These are phyloP conservation scores for Trissolcus basalis DNA, from an alignment of 1,140 invertebrate species.

Conservation along the genomic window DNA sequence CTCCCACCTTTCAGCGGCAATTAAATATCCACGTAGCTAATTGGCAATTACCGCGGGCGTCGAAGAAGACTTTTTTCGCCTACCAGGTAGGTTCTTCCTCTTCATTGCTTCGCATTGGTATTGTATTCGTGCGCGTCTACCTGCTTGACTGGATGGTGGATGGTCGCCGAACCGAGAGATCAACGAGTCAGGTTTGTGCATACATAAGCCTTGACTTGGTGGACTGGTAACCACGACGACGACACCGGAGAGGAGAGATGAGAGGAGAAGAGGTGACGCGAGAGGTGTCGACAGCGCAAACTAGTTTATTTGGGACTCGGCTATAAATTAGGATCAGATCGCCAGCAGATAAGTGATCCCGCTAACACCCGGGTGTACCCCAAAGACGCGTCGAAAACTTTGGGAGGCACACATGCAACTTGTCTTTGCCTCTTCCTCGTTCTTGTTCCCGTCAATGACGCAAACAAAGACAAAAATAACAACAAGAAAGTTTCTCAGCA, in stretches of 20 bases:
- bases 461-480: constrained; percentile 29
- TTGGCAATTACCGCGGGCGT: constrained; percentile 75
- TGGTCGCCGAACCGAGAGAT: constrained; percentile 51
- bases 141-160: constrained; percentile 55
- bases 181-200: constrained; percentile 59
- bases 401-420: constrained; percentile 49
- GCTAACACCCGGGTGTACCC: constrained; percentile 75
- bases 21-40: constrained; percentile 75
- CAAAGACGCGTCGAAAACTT: constrained; percentile 67
- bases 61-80: constrained; percentile 62
- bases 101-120: constrained; percentile 45
- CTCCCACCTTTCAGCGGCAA: constrained; percentile 66
- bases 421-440: constrained; percentile 34
- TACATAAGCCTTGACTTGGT: constrained; percentile 49
- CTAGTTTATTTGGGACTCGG: constrained; percentile 77
- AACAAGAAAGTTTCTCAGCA: constrained; percentile 26
- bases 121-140: constrained; percentile 48
- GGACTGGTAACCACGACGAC: constrained; percentile 55
- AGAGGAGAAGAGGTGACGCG: constrained; percentile 56
- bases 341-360: constrained; percentile 75
- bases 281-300: constrained; percentile 76
- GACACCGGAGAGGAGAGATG: constrained; percentile 51
- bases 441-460: constrained; percentile 15
- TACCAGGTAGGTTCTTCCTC: constrained; percentile 62
- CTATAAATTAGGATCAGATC: constrained; percentile 78